Evolutionary conservation across 2,797 vertebrate genomes (phyloP), one percentile per base, ranked within the genome.

Genomic region (Neomorphus geoffroyi): DNA sequence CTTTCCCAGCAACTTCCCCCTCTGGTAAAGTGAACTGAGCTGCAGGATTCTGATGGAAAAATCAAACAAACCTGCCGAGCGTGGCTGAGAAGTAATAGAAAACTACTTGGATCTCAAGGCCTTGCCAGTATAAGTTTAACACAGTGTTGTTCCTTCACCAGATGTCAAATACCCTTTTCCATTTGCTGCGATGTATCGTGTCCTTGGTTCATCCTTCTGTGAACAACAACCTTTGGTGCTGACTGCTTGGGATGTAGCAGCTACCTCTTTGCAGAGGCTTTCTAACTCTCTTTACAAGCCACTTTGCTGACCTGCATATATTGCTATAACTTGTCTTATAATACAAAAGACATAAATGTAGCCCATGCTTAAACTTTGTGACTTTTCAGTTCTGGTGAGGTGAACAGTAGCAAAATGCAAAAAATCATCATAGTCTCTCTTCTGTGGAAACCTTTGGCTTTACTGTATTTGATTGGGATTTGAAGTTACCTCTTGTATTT

Each of bases 1-100:
- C 53, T 88, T 93, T 94, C 62, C 91, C 81, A 88, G 86, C 86
- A 51, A 80, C 19, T 85, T 87, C 71, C 51, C 65, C 67, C 84
- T 83, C 81, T 66, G 90, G 92, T 95, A 94, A 96, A 93, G 95
- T 11, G 94, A 92, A 80, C 65, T 39, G 89, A 95, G 69, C 57
- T 95, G 90, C 93, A 85, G 91, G 81, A 78, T 95, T 78, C 86
- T 91, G 96, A 94, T 86, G 95, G 91, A 97, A 95, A 97, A 97
- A 94, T 95, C 91, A 97, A 97, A 92, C 87, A 95, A 96, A 96
- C 87, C 35, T 86, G n/a, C 88, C 26, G 78, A 93, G 94, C 64
- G 37, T 92, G 90, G 93, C 92, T 74, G 51, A 93, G 87, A 88
- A 94, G 92, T 93, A 93, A 96, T 95, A 95, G 93, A 92, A 95